Evolutionary conservation across 2,888 invertebrate species (phyloP).

Genomic region (Rotaria socialis): DNA sequence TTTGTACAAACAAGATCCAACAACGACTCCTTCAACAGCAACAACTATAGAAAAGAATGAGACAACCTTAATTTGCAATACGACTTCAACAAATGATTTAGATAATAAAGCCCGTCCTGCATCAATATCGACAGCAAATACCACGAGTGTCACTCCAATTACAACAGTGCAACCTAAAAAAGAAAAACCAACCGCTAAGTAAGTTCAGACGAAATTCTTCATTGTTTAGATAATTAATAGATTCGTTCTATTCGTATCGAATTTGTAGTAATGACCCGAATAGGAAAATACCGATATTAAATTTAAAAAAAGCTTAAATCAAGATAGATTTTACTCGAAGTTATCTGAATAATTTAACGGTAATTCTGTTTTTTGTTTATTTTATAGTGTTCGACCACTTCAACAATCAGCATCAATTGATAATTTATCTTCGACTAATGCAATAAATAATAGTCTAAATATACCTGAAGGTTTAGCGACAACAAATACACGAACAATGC

Average conservation of each 20-base stretch:
- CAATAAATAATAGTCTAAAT: background rate
- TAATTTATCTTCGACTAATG: background rate
- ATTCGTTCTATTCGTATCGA: too few relatives aligned
- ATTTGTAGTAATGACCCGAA: too few relatives aligned
- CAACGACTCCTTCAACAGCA: background rate
- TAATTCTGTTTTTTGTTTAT: background rate
- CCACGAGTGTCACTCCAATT: background rate
- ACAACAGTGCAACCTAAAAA: background rate
- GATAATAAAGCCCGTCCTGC: background rate
- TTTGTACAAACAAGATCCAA: background rate
- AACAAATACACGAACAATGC: background rate
- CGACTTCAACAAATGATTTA: background rate
- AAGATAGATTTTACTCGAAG: too few relatives aligned
- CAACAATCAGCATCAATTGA: background rate
- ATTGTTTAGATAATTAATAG: too few relatives aligned
- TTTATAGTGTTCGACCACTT: background rate
- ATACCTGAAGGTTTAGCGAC: slow-evolving; percentile 2
- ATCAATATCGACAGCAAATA: background rate
- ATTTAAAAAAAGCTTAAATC: too few relatives aligned
- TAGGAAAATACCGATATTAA: too few relatives aligned
- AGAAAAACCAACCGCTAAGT: background rate
- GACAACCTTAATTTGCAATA: background rate
- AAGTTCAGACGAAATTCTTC: background rate
- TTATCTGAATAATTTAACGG: too few relatives aligned
- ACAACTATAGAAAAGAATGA: background rate